These are phyloP conservation scores for Eustalomyia histrio DNA, from an alignment of 2,888 invertebrate species.

Conservation along the genomic window DNA sequence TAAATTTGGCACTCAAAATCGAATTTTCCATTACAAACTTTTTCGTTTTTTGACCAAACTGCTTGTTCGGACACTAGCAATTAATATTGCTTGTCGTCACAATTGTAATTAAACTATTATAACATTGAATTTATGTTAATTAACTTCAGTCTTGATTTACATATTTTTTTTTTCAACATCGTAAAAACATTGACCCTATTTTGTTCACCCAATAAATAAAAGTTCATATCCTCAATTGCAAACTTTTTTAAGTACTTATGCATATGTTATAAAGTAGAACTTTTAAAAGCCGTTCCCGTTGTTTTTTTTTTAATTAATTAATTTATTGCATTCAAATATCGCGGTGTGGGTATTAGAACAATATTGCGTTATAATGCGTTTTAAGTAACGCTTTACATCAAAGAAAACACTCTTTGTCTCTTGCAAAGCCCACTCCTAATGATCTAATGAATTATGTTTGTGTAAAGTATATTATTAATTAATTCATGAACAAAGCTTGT, in stretches of 20 bases:
- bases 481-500: not conserved
- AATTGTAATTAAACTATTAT: no score
- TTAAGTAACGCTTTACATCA: constrained; percentile 31
- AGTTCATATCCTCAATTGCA: not conserved
- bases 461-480: not conserved
- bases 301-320: constrained; percentile 4
- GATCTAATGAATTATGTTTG: not conserved
- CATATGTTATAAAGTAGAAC: not conserved
- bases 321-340: not conserved
- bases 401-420: not conserved
- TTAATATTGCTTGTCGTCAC: no score
- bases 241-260: not conserved
- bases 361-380: constrained; percentile 6
- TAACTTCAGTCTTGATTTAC: no score
- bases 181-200: not conserved
- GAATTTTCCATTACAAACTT: no score
- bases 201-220: constrained; percentile 1
- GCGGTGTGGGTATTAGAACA: not conserved
- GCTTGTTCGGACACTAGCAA: no score
- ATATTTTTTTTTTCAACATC: no score
- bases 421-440: not conserved
- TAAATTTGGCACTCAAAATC: no score
- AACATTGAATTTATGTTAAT: no score
- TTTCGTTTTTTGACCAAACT: no score
- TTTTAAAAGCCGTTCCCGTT: not conserved